Conservation (phyloP, 2,113 vertebrate genomes). For the Casuarius casuarius region DNA sequence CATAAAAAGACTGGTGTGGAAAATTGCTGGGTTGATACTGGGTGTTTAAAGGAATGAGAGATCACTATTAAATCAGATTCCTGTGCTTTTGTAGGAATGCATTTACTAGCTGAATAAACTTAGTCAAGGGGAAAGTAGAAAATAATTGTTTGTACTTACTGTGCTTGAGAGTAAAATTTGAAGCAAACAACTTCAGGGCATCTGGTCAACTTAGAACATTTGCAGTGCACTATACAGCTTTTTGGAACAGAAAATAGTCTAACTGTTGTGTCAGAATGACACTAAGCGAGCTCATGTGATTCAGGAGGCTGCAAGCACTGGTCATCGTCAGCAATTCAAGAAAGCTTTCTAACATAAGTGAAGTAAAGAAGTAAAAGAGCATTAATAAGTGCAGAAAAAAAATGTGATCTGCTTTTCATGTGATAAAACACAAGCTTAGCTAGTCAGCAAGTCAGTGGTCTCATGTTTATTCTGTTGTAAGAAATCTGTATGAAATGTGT, state of each 20-base stretch:
- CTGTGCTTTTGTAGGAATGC: background rate
- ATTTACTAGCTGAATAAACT: background rate
- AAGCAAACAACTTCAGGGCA: background rate
- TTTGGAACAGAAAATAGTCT: background rate
- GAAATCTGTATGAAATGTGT: accelerated
- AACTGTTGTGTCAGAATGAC: background rate
- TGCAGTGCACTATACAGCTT: background rate
- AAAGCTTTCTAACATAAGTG: background rate
- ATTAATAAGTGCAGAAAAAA: background rate
- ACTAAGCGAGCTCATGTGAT: background rate
- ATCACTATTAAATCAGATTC: background rate
- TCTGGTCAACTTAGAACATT: background rate
- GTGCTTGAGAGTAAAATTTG: background rate
- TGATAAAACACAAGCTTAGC: background rate
- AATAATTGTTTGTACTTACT: background rate
- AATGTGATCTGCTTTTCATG: background rate
- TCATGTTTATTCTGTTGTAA: background rate
- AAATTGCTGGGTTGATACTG: background rate
- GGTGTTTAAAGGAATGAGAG: background rate
- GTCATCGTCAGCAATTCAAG: background rate
- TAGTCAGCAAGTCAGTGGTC: background rate
- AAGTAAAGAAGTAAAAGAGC: background rate
- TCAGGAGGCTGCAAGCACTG: background rate
- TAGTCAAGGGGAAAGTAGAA: background rate
- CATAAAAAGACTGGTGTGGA: background rate